Conservation (phyloP, 2,797 vertebrate genomes). For the Meriones psammophilus region DNA sequence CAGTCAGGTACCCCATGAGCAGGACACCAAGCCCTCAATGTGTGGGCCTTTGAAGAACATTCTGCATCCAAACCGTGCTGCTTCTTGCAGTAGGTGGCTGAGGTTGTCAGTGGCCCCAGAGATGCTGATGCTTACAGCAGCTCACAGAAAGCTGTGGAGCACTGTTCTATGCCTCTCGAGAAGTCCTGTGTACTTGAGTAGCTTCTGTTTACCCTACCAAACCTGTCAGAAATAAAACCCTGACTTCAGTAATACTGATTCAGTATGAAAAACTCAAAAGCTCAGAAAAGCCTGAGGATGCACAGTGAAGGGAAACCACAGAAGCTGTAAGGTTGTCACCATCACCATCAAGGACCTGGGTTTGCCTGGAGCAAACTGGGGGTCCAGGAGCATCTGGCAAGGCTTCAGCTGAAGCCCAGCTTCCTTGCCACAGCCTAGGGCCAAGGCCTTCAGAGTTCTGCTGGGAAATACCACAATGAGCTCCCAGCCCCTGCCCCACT, state of each 20-base stretch:
- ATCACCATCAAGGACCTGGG: neutral
- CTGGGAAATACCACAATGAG: neutral
- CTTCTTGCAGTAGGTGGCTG: neutral
- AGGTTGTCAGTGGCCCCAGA: neutral
- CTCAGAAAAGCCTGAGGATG: neutral
- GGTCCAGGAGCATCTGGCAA: neutral
- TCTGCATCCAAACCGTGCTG: neutral
- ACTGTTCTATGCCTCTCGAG: neutral
- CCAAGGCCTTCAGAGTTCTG: neutral
- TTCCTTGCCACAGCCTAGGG: neutral
- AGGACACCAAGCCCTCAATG: neutral
- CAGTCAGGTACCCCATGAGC: neutral
- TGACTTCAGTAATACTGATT: neutral
- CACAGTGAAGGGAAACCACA: neutral
- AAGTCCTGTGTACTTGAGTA: neutral
- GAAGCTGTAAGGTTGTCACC: neutral
- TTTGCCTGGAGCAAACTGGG: neutral
- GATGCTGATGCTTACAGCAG: neutral
- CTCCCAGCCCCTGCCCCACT: neutral
- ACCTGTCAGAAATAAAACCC: constrained; percentile 6
- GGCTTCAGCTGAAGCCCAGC: neutral
- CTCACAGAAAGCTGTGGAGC: neutral
- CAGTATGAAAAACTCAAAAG: neutral
- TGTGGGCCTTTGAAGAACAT: neutral
- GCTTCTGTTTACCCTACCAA: constrained; percentile 43